phyloP scores from a whole-genome alignment of 2,113 vertebrate genomes.

The Nesoenas mayeri region DNA sequence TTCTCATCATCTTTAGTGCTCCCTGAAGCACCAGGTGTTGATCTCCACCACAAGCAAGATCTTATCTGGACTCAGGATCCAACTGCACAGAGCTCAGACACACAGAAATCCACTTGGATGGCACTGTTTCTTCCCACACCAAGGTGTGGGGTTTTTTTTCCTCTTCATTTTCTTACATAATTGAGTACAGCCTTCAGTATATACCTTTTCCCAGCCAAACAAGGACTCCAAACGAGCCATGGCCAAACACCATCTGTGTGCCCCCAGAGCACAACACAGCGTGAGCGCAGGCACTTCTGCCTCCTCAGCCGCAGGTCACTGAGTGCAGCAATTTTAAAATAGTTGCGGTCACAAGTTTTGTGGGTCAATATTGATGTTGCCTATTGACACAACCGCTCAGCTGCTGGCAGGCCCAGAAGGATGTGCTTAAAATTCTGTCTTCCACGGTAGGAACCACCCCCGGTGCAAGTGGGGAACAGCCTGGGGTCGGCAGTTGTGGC shows the following conservation, averaged over 20 bases:
- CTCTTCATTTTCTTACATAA: background rate
- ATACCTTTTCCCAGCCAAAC: background rate
- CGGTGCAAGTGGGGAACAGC: background rate
- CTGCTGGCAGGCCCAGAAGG: conserved; percentile 27
- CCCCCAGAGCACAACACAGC: conserved; percentile 21
- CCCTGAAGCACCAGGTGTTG: background rate
- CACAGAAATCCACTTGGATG: background rate
- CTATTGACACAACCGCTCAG: conserved; percentile 37
- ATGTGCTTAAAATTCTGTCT: background rate
- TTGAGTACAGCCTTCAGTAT: background rate
- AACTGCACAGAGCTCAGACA: background rate
- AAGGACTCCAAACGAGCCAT: background rate
- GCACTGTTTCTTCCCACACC: background rate
- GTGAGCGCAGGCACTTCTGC: conserved; percentile 17
- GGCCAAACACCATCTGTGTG: background rate
- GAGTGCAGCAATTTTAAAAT: conserved; percentile 48
- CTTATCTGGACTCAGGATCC: background rate
- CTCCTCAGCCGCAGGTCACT: conserved; percentile 35
- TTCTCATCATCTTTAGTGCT: background rate
- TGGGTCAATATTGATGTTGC: conserved; percentile 55
- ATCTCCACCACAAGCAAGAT: background rate
- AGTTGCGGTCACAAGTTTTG: conserved; percentile 41
- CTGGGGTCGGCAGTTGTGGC: fast-evolving
- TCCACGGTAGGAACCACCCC: background rate
- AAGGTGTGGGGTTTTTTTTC: background rate